phyloP scores from a whole-genome alignment of 92 coral and sea anemone species.

The Nematostella vectensis region DNA sequence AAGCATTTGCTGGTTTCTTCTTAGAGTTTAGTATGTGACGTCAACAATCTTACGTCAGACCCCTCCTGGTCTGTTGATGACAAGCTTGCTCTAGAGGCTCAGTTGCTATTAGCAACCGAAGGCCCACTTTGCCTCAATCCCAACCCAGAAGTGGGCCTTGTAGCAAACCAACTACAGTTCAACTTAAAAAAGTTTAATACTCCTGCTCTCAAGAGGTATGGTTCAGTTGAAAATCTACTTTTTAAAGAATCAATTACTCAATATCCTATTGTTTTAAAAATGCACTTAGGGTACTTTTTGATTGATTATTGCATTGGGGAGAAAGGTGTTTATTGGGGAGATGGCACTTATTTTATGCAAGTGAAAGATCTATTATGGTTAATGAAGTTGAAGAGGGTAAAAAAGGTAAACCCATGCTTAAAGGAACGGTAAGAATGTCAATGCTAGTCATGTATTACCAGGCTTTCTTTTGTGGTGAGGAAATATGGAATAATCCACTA shows the following conservation, averaged over 20 bases:
- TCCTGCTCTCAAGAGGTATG: slow-evolving; percentile 66
- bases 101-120: slow-evolving; percentile 82
- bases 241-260: neutral
- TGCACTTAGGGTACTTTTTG: neutral
- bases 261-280: neutral
- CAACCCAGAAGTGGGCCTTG: slow-evolving; percentile 73
- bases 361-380: neutral
- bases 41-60: slow-evolving; percentile 86
- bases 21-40: slow-evolving; percentile 95
- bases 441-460: too few species aligned
- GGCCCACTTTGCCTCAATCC: slow-evolving; percentile 95
- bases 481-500: too few species aligned
- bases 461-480: too few species aligned
- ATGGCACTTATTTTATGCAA: neutral
- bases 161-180: slow-evolving; percentile 84
- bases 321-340: neutral
- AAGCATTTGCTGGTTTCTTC: too few species aligned
- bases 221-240: neutral
- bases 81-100: slow-evolving; percentile 76
- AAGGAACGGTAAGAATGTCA: too few species aligned
- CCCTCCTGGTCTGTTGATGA: slow-evolving; percentile 78
- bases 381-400: neutral
- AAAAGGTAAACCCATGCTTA: too few species aligned
- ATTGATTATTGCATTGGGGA: neutral
- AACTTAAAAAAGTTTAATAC: slow-evolving; percentile 77